Base-by-base conservation (phyloP, 2,113 vertebrate species). In the Poeciliopsis turrubarensis region DNA sequence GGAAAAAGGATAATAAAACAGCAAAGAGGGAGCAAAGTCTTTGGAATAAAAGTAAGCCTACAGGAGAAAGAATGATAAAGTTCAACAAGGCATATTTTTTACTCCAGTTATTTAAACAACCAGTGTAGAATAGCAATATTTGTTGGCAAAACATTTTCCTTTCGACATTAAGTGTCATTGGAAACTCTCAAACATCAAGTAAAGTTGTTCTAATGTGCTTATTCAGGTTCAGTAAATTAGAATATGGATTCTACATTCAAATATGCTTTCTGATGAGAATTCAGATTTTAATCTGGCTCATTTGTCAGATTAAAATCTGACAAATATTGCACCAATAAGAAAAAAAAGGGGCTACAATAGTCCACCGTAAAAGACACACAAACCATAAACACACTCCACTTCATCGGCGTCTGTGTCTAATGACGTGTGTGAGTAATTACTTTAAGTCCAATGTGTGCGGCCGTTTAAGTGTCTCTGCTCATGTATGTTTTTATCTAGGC, bases 371-470 rank as follows among this genome's bases (percentile, higher is more conserved):
- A 82, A 91, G 84, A 90, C 60, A 89, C 83, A 91, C 84, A 77
- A 86, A 89, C 89, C 85, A 89, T 89, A 89, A 91, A 88, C 80
- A 85, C 88, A 91, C 73, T 86, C 80, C 86, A 86, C 89, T 92
- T 89, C 77, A 87, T 91, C 86, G 81, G 87, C 79, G 83, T 88
- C 75, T 78, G 89, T 90, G 92, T 92, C 86, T 91, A 91, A 91
- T 90, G 91, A 91, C 79, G 86, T 92, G 91, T 92, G 90, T 92
- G 89, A 92, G 85, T 92, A 90, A 92, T 92, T 92, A 91, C 86
- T 90, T 82, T 81, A 81, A 86, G 83, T 83, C 79, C 88, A 79
- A 47, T 85, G 69, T 90, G 86, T 84, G 81, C 69, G 66, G 83
- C 73, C 84, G 80, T 86, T 90, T 87, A 91, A 88, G 88, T 90